Conservation (phyloP, 2,888 invertebrate species). For the Pristionchus entomophagus region DNA sequence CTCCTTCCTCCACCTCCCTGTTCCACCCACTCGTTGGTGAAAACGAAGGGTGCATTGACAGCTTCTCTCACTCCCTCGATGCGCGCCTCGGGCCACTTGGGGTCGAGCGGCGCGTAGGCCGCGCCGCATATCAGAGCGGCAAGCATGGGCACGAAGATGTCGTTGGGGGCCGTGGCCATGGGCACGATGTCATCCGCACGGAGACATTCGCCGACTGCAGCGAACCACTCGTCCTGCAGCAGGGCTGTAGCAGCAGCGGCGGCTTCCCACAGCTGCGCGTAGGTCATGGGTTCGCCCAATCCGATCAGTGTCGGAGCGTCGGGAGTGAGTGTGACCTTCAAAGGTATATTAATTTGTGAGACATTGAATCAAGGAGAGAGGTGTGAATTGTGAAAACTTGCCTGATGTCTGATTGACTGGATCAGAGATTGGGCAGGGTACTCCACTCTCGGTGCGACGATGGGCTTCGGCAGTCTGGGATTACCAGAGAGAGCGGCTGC, state of each 20-base stretch:
- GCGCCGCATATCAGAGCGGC: slow-evolving; percentile 55
- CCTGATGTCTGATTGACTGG: background rate
- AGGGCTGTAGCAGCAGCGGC: slow-evolving; percentile 15
- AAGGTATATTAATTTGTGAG: too few relatives aligned
- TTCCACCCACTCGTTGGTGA: slow-evolving; percentile 22
- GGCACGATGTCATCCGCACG: slow-evolving; percentile 54
- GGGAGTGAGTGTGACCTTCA: background rate
- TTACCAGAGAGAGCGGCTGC: slow-evolving; percentile 44
- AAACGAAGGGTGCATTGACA: slow-evolving; percentile 27
- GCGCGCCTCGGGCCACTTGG: slow-evolving; percentile 54
- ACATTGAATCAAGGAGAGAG: too few relatives aligned
- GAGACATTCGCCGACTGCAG: slow-evolving; percentile 6
- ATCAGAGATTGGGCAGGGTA: background rate
- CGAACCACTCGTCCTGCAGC: slow-evolving; percentile 43
- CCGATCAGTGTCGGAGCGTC: background rate
- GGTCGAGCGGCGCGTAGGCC: slow-evolving; percentile 64
- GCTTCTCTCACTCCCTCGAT: slow-evolving; percentile 44
- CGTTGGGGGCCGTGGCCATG: slow-evolving; percentile 50
- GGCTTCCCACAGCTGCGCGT: slow-evolving; percentile 38
- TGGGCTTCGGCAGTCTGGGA: background rate
- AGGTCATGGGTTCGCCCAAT: background rate
- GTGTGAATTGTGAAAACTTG: too few relatives aligned
- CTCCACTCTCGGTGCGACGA: background rate
- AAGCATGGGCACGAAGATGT: slow-evolving; percentile 52
- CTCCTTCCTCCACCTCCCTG: background rate